phyloP scores from a whole-genome alignment of 1,140 invertebrate genomes.

The Bemisia tabaci region DNA sequence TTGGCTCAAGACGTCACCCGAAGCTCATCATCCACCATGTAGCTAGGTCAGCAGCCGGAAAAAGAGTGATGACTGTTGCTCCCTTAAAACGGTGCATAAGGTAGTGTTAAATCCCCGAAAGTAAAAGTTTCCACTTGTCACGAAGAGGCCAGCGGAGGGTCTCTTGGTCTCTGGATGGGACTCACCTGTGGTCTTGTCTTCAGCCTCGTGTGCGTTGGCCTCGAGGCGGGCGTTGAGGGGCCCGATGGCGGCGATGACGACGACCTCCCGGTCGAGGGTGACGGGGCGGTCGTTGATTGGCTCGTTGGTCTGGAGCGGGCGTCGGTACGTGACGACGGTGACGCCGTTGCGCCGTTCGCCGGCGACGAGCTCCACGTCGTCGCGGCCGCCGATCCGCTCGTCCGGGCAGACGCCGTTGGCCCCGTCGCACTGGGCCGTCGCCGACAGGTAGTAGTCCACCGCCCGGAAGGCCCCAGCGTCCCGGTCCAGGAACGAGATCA shows the following conservation, averaged over 20 bases:
- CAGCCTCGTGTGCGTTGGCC: conserved; percentile 60
- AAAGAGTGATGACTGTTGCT: no score
- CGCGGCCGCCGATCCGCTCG: conserved; percentile 58
- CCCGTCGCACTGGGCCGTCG: conserved; percentile 67
- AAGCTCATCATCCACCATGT: neutral
- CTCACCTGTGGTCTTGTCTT: conserved; percentile 50
- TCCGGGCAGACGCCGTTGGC: conserved; percentile 74
- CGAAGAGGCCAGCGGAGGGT: no score
- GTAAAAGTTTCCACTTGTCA: no score
- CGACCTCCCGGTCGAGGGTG: conserved; percentile 46
- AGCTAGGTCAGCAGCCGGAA: neutral
- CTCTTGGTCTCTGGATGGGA: no score
- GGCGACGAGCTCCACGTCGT: conserved; percentile 58
- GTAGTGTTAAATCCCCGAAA: no score
- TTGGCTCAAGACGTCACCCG: no score
- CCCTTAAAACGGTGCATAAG: no score
- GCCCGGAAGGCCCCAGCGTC: conserved; percentile 52
- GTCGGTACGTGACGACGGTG: conserved; percentile 62
- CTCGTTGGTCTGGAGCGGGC: conserved; percentile 61
- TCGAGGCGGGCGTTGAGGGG: conserved; percentile 61
- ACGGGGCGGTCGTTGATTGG: conserved; percentile 52
- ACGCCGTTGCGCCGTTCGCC: conserved; percentile 63
- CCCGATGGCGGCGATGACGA: conserved; percentile 78
- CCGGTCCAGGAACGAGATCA: conserved; percentile 65
- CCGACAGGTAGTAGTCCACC: conserved; percentile 73